Percentiles rank a stretch among this genome's conserved stretches.
Evolutionary conservation across 1,140 invertebrate genomes (phyloP).

Genomic region (Hycleus cichorii): DNA sequence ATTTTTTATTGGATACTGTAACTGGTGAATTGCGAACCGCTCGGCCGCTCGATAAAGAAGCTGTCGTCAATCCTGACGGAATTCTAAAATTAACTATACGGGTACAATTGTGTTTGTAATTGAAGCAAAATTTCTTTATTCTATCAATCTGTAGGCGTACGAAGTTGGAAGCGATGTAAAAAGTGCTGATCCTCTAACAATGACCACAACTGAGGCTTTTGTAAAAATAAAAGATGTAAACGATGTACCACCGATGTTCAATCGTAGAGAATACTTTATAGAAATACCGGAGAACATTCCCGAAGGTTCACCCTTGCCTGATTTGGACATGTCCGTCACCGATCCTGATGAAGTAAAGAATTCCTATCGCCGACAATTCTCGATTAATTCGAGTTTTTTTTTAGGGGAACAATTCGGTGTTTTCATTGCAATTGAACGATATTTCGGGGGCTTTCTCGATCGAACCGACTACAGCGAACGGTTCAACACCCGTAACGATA

Average conservation of each 20-base stretch:
- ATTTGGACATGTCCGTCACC: slow-evolving; percentile 76
- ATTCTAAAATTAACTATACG: slow-evolving; percentile 65
- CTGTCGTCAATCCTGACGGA: slow-evolving; percentile 67
- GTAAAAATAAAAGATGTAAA: slow-evolving; percentile 89
- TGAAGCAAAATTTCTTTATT: not conserved
- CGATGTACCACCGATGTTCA: slow-evolving; percentile 83
- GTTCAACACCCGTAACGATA: slow-evolving; percentile 73
- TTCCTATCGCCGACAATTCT: not conserved
- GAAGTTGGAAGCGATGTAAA: slow-evolving; percentile 67
- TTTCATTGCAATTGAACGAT: slow-evolving; percentile 68
- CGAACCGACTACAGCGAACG: slow-evolving; percentile 69
- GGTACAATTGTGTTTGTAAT: slow-evolving; percentile 33
- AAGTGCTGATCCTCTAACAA: slow-evolving; percentile 57
- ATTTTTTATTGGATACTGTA: slow-evolving; percentile 70
- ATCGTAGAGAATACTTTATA: slow-evolving; percentile 70
- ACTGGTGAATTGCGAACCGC: slow-evolving; percentile 76
- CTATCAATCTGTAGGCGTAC: slow-evolving; percentile 48
- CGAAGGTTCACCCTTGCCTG: slow-evolving; percentile 70
- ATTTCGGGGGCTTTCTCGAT: slow-evolving; percentile 75
- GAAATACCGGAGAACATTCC: slow-evolving; percentile 76
- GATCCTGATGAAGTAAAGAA: slow-evolving; percentile 74
- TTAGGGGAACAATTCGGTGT: slow-evolving; percentile 74
- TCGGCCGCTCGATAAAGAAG: slow-evolving; percentile 75
- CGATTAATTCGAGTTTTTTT: not conserved
- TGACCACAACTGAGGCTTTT: slow-evolving; percentile 61